These are phyloP conservation scores for Kryphioiulus occultus DNA, from an alignment of 2,888 invertebrate genomes.

Conservation along the genomic window DNA sequence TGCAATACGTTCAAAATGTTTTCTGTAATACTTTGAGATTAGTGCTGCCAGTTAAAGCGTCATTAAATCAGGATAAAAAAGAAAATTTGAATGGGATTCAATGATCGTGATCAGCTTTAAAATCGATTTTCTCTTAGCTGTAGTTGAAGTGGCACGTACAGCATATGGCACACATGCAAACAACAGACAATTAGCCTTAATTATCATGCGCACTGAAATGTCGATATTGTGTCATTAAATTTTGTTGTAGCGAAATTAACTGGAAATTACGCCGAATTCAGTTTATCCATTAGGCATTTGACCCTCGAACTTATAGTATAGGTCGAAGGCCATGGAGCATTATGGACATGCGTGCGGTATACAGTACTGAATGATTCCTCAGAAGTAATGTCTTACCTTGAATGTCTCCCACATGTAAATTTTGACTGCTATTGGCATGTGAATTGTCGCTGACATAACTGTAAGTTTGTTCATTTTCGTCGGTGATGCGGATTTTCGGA, in stretches of 20 bases:
- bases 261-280: neutral
- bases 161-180: conserved; percentile 11
- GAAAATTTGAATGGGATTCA: neutral
- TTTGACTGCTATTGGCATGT: conserved; percentile 50
- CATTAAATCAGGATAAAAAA: neutral
- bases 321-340: neutral
- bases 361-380: neutral
- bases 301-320: neutral
- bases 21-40: neutral
- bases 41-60: neutral
- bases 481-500: conserved; percentile 63
- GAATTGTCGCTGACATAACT: conserved; percentile 60
- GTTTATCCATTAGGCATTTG: neutral
- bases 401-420: conserved; percentile 39
- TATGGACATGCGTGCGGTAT: neutral
- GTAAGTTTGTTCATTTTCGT: conserved; percentile 63
- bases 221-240: neutral
- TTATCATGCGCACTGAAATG: conserved; percentile 3
- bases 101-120: conserved; percentile 21
- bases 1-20: too few species aligned
- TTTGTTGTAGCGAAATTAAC: neutral
- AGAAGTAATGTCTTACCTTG: conserved; percentile 42
- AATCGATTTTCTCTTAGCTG: conserved; percentile 24
- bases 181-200: neutral
- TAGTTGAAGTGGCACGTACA: neutral